Evolutionary conservation across 2,888 invertebrate genomes (phyloP).

Genomic region (Pecten maximus): DNA sequence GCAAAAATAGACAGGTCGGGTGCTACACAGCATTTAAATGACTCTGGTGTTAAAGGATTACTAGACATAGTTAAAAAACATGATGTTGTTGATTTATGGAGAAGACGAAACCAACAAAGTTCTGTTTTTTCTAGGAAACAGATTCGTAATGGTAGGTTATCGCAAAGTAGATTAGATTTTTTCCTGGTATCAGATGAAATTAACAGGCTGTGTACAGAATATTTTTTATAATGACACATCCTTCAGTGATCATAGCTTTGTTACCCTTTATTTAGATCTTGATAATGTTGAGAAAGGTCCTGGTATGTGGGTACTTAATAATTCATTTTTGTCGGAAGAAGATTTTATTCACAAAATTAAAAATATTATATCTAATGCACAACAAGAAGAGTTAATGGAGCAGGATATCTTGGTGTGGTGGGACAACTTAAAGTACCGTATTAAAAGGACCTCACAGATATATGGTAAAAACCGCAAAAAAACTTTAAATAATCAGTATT

Average conservation of each 20-base stretch:
- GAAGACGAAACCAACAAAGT: neutral
- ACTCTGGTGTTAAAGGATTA: neutral
- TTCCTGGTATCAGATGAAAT: neutral
- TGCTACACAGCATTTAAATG: neutral
- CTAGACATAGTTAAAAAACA: neutral
- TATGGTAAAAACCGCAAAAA: too few relatives aligned
- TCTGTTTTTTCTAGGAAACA: conserved; percentile 3
- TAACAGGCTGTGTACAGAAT: neutral
- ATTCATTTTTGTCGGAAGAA: neutral
- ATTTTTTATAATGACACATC: conserved; percentile 19
- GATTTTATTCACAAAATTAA: neutral
- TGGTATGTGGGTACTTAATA: neutral
- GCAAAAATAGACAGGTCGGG: neutral
- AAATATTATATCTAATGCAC: neutral
- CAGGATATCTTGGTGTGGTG: neutral
- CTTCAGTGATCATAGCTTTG: neutral
- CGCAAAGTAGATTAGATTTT: neutral
- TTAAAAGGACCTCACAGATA: neutral
- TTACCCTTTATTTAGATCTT: neutral
- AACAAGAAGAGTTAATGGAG: neutral
- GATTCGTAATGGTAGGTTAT: neutral
- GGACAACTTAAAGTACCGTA: neutral
- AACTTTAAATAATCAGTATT: too few relatives aligned
- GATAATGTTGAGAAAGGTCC: neutral
- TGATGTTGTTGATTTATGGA: neutral